Conservation (phyloP, 92 coral and sea anemone species). For the Actinostola sp. region DNA sequence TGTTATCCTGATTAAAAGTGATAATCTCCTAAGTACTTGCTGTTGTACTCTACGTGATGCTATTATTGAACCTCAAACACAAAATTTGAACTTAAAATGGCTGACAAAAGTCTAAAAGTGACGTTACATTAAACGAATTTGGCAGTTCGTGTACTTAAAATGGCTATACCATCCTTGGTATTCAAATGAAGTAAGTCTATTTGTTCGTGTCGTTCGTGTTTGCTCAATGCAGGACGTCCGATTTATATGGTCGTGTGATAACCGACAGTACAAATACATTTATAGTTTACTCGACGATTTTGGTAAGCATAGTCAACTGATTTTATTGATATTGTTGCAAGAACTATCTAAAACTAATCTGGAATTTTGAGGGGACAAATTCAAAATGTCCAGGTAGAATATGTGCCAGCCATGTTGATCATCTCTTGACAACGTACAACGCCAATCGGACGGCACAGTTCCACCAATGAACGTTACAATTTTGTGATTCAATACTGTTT, state of each 20-base stretch:
- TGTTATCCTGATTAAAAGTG: constrained; percentile 10
- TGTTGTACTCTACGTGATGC: constrained; percentile 18
- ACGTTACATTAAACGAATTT: neutral
- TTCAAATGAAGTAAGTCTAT: constrained; percentile 1
- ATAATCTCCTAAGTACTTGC: constrained; percentile 8
- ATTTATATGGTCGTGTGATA: neutral
- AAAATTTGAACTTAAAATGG: constrained; percentile 6
- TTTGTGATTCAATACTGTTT: neutral
- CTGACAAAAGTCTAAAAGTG: neutral
- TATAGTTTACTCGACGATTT: neutral
- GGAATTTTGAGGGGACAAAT: neutral
- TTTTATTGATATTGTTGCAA: neutral
- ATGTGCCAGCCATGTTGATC: neutral
- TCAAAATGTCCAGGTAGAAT: neutral
- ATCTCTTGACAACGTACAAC: constrained; percentile 1
- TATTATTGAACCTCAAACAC: neutral
- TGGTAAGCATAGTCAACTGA: neutral
- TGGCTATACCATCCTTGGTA: neutral
- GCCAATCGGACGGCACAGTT: neutral
- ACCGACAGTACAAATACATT: neutral
- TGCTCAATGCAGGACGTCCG: constrained; percentile 4
- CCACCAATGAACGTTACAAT: neutral
- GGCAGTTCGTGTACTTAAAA: neutral
- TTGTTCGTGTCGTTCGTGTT: neutral
- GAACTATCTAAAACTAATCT: neutral